A percentile compares a stretch with the other conserved stretches of the same genome.
Evolutionary conservation across 2,797 vertebrate genomes (phyloP).

Genomic region (Botia almorhae): DNA sequence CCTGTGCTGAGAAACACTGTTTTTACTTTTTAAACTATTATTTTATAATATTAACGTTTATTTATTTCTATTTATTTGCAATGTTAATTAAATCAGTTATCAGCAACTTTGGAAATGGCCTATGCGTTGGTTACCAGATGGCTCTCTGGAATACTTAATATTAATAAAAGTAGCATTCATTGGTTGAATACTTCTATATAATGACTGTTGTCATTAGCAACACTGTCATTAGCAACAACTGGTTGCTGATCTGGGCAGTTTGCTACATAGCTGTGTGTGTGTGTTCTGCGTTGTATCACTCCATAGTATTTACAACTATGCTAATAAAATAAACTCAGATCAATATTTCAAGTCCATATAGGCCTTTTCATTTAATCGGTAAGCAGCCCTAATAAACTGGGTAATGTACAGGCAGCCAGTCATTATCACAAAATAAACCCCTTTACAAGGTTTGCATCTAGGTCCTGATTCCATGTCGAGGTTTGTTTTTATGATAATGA

Average conservation of each 20-base stretch:
- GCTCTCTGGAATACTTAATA: background rate
- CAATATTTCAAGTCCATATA: background rate
- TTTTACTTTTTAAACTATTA: background rate
- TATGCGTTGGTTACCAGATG: background rate
- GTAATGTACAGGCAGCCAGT: background rate
- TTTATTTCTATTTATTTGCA: background rate
- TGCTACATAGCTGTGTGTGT: background rate
- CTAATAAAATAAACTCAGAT: background rate
- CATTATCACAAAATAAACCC: background rate
- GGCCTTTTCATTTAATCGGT: background rate
- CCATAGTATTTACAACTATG: background rate
- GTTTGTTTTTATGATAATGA: background rate
- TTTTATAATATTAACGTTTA: background rate
- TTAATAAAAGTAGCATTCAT: background rate
- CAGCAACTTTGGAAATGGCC: background rate
- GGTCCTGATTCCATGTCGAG: background rate
- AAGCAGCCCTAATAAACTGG: background rate
- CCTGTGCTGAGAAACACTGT: conserved; percentile 20
- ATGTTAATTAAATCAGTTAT: conserved; percentile 1
- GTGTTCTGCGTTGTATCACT: background rate
- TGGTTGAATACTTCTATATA: background rate
- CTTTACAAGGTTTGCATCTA: background rate
- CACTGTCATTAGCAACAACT: background rate
- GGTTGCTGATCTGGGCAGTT: background rate
- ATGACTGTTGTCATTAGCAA: background rate